Conservation (phyloP, 2,888 invertebrate genomes). For the Platycheirus rosarum region DNA sequence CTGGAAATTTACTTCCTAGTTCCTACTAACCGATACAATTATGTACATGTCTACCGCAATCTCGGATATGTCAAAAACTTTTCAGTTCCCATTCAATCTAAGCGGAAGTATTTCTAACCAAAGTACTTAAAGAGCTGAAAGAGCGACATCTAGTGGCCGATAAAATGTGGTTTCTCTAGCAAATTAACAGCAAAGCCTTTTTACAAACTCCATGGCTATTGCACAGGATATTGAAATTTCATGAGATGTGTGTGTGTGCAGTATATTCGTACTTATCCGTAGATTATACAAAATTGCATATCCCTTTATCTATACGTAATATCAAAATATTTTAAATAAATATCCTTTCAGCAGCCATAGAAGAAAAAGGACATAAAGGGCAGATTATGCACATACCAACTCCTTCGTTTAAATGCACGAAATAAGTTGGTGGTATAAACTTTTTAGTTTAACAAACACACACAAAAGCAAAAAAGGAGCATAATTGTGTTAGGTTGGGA, state of each 20-base stretch:
- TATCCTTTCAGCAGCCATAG: constrained; percentile 23
- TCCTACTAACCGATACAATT: too few species aligned
- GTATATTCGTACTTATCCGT: background rate
- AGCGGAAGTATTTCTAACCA: too few species aligned
- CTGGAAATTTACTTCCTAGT: too few species aligned
- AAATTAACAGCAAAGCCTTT: background rate
- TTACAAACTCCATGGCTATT: background rate
- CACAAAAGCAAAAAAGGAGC: background rate
- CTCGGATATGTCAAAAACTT: too few species aligned
- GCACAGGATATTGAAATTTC: constrained; percentile 6
- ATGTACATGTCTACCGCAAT: too few species aligned
- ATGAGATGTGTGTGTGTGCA: background rate
- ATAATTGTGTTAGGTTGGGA: constrained; percentile 4
- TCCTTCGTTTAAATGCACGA: constrained; percentile 34
- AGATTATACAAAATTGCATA: constrained; percentile 47
- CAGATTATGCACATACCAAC: background rate
- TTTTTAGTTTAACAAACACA: constrained; percentile 21
- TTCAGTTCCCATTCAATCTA: too few species aligned
- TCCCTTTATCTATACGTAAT: constrained; percentile 43
- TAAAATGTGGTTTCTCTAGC: background rate
- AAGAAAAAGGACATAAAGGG: background rate
- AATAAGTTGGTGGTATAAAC: constrained; percentile 44
- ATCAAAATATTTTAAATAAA: constrained; percentile 38
- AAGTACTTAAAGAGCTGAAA: too few species aligned
- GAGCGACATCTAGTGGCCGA: background rate